These are phyloP conservation scores for Heliconius melpomene DNA, from an alignment of 1,140 invertebrate genomes.

Conservation along the genomic window DNA sequence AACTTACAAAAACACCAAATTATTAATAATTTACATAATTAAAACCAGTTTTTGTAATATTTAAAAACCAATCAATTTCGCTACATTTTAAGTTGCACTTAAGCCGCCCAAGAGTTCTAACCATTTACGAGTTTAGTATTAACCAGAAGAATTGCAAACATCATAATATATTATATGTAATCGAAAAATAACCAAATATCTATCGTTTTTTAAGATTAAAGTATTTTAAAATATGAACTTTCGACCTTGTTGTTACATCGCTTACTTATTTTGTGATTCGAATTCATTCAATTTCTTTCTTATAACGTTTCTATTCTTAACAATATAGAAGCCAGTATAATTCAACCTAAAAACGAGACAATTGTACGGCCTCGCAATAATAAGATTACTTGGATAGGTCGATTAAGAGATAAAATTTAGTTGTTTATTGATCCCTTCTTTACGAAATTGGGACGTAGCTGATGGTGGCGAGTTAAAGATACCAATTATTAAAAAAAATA, in stretches of 20 bases:
- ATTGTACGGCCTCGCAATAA: background rate
- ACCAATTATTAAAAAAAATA: no score
- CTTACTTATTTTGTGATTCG: background rate
- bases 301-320: background rate
- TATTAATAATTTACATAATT: no score
- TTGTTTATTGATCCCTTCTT: background rate
- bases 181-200: no score
- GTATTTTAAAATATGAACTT: background rate
- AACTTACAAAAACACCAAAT: no score
- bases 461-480: background rate
- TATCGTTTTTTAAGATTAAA: no score
- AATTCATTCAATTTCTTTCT: background rate
- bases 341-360: background rate
- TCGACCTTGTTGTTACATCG: background rate
- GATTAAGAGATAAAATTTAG: slow-evolving; percentile 8
- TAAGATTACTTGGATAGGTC: slow-evolving; percentile 9
- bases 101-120: no score
- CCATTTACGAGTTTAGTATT: no score
- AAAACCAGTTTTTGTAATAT: no score
- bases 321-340: background rate
- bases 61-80: no score
- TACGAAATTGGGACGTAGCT: background rate
- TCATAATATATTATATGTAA: no score
- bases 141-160: no score
- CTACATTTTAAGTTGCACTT: no score